Conservation (phyloP, 2,888 invertebrate species). For the Hirtodrosophila trivittata region DNA sequence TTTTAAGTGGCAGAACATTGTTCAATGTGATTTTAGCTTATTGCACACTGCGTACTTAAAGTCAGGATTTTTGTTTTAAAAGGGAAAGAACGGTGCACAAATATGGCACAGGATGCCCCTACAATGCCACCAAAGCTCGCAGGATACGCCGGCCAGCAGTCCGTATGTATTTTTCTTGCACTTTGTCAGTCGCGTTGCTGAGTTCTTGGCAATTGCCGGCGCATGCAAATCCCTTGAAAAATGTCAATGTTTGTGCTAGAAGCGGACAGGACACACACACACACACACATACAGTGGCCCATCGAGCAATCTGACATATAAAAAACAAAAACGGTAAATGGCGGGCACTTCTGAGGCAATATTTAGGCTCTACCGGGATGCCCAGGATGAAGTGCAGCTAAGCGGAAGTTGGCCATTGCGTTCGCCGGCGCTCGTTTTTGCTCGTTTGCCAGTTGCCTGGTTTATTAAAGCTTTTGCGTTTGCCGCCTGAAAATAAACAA, state of each 20-base stretch:
- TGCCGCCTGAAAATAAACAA: conserved; percentile 51
- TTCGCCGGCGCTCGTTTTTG: conserved; percentile 24
- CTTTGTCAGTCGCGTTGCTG: conserved; percentile 49
- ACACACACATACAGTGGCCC: neutral
- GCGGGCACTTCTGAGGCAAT: conserved; percentile 18
- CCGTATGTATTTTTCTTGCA: conserved; percentile 62
- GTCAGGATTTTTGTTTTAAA: neutral
- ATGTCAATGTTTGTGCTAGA: conserved; percentile 67
- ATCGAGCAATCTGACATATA: conserved; percentile 1
- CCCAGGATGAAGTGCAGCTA: conserved; percentile 49
- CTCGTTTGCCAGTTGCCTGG: conserved; percentile 50
- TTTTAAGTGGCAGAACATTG: neutral
- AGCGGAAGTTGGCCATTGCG: conserved; percentile 67
- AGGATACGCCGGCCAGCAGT: conserved; percentile 14
- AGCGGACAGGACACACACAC: neutral
- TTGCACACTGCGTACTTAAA: neutral
- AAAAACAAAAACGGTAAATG: conserved; percentile 32
- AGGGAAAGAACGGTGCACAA: conserved; percentile 26
- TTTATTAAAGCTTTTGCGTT: conserved; percentile 67
- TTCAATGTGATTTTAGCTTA: neutral
- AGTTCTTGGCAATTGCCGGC: conserved; percentile 40
- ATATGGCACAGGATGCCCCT: conserved; percentile 44
- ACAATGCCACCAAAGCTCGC: neutral
- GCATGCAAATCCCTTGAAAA: conserved; percentile 73
- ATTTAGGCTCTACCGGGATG: conserved; percentile 16